These are phyloP conservation scores for Tetraodon nigroviridis DNA, from an alignment of 2,113 vertebrate genomes.

Conservation along the genomic window DNA sequence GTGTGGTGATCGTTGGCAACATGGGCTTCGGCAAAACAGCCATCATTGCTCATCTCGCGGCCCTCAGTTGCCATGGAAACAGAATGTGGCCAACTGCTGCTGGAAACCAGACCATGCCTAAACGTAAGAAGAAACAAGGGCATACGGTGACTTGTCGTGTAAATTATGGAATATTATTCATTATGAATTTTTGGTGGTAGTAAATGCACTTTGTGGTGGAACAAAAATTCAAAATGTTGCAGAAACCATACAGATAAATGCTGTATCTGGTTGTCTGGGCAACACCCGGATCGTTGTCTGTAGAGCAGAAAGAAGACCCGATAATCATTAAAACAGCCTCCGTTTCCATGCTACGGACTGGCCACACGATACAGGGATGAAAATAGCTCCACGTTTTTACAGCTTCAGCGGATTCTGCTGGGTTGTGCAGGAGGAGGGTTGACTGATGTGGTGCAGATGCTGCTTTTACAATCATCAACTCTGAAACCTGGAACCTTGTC, in stretches of 20 bases:
- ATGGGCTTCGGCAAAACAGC: slow-evolving; percentile 97
- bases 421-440: not conserved
- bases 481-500: too few relatives aligned
- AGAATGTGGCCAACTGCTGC: slow-evolving; percentile 81
- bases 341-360: not conserved
- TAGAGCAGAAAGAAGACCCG: not conserved
- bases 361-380: not conserved
- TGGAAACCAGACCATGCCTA: slow-evolving; percentile 38
- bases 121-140: slow-evolving; percentile 72
- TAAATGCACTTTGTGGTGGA: too few relatives aligned
- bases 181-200: too few relatives aligned
- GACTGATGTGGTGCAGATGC: not conserved
- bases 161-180: too few relatives aligned
- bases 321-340: not conserved
- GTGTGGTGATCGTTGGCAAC: slow-evolving; percentile 89
- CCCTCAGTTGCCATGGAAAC: slow-evolving; percentile 93
- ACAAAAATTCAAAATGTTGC: too few relatives aligned
- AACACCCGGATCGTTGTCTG: not conserved
- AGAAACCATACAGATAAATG: too few relatives aligned
- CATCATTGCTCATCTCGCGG: slow-evolving; percentile 88
- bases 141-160: not conserved
- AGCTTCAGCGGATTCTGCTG: not conserved
- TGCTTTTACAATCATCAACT: not conserved
- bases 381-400: not conserved
- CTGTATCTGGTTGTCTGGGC: too few relatives aligned